Conservation (phyloP, 2,888 invertebrate genomes). For the Troglohyphantes excavatus region DNA sequence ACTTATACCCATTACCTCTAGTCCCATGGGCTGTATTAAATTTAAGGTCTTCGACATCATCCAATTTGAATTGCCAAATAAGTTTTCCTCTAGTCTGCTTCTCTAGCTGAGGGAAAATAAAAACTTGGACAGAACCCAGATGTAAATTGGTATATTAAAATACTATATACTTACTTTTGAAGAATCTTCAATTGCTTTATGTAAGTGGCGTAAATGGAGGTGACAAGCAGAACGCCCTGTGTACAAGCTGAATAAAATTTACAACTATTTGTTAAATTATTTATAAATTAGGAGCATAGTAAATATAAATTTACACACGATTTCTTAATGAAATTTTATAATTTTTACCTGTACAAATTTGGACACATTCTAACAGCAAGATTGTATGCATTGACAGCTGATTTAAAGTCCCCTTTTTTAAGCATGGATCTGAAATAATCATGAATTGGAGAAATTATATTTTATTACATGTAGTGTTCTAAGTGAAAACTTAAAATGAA, state of each 20-base stretch:
- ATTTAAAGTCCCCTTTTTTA: slow-evolving; percentile 88
- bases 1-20: no score
- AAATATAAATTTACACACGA: not conserved
- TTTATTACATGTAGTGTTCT: no score
- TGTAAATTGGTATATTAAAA: no score
- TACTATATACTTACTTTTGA: slow-evolving; percentile 83
- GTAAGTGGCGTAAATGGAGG: slow-evolving; percentile 88
- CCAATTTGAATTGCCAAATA: no score
- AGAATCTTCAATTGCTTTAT: slow-evolving; percentile 87
- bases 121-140: no score
- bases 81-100: no score
- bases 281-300: no score
- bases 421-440: slow-evolving; percentile 86
- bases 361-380: slow-evolving; percentile 90
- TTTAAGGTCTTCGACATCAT: no score
- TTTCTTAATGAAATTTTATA: not conserved
- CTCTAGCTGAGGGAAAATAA: no score
- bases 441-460: no score
- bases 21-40: no score
- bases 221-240: slow-evolving; percentile 91
- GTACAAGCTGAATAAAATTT: slow-evolving; percentile 84
- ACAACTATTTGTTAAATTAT: not conserved
- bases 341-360: slow-evolving; percentile 81
- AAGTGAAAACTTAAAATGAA: no score
- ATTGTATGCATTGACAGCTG: slow-evolving; percentile 91